These are phyloP conservation scores for Rapana venosa DNA, from an alignment of 2,888 invertebrate genomes.

Conservation along the genomic window DNA sequence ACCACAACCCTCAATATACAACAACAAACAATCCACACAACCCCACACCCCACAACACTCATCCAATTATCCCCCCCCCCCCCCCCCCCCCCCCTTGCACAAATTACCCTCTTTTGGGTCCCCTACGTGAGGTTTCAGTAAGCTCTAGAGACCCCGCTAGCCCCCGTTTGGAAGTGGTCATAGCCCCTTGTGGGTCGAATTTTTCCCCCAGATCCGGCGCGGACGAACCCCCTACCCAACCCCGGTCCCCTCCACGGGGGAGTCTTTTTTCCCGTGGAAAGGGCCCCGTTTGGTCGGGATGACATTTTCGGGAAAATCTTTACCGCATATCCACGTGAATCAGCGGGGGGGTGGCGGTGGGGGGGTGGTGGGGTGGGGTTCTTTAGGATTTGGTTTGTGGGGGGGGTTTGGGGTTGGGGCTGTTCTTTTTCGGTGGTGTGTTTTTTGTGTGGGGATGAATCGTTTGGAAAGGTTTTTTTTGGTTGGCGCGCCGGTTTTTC, in stretches of 20 bases:
- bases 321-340: neutral
- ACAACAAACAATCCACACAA: neutral
- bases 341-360: neutral
- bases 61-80: neutral
- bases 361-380: neutral
- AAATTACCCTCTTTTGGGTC: conserved; percentile 32
- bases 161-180: neutral
- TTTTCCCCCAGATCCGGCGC: conserved; percentile 5
- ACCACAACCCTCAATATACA: neutral
- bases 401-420: neutral
- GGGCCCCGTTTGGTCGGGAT: conserved; percentile 37
- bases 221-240: conserved; percentile 26
- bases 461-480: neutral
- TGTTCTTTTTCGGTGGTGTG: neutral
- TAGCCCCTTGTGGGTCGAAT: conserved; percentile 25
- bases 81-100: conserved; percentile 35
- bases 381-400: neutral
- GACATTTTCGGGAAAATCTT: conserved; percentile 28
- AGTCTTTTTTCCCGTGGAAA: conserved; percentile 26
- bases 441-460: neutral
- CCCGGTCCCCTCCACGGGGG: neutral
- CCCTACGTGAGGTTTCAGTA: conserved; percentile 23
- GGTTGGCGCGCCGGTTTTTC: neutral
- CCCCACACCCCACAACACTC: neutral
- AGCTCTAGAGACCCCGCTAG: neutral